phyloP scores from a whole-genome alignment of 2,888 invertebrate genomes.

The Orthosia gracilis region DNA sequence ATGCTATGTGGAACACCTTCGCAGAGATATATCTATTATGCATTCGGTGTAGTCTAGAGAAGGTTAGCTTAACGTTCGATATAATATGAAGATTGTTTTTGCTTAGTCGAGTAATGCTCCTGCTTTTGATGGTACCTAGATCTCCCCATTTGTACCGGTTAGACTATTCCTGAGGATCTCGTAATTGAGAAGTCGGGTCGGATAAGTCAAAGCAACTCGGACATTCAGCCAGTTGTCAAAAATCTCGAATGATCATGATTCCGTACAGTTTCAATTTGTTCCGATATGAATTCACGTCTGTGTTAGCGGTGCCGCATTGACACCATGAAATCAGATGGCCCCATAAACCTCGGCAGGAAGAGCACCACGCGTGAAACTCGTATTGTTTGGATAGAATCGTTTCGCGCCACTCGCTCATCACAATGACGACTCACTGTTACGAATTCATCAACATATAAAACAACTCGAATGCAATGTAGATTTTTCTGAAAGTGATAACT shows the following conservation, averaged over 20 bases:
- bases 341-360: constrained; percentile 82
- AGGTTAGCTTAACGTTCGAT: not conserved
- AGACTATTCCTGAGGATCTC: not conserved
- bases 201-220: not conserved
- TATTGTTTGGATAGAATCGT: constrained; percentile 80
- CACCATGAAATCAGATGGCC: constrained; percentile 81
- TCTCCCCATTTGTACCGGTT: not conserved
- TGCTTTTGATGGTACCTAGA: constrained; percentile 9
- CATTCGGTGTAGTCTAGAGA: not conserved
- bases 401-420: constrained; percentile 81
- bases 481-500: constrained; percentile 43
- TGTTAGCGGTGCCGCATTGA: constrained; percentile 64
- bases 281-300: constrained; percentile 32
- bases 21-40: constrained; percentile 10
- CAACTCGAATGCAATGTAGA: constrained; percentile 36
- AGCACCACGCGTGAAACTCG: constrained; percentile 82
- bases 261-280: constrained; percentile 28
- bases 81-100: not conserved
- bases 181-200: constrained; percentile 1
- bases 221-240: not conserved
- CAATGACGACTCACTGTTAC: constrained; percentile 72
- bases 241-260: constrained; percentile 31
- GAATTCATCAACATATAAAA: constrained; percentile 63
- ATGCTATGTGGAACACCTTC: constrained; percentile 38
- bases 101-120: constrained; percentile 1